Base-by-base conservation (phyloP, 1,140 invertebrate genomes). In the Centruroides sculpturatus region DNA sequence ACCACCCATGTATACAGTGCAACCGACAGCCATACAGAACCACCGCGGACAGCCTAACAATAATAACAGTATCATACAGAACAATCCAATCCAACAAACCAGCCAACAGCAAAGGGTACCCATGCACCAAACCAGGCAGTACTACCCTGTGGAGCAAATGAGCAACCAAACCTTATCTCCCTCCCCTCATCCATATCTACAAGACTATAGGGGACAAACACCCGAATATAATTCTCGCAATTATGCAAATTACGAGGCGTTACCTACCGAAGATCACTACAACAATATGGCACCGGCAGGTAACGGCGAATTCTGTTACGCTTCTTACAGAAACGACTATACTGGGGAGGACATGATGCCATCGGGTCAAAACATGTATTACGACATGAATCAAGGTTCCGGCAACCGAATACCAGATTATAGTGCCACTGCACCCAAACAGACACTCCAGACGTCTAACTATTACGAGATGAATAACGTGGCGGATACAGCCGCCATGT, bases 371-470 rank as follows among this genome's bases (percentile, higher is more conserved):
- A 64, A 56, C 23, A 61, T 64, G 35, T 64, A 64, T 23, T 64
- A 61, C 35, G 63, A 64, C 35, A 10, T 64, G n/a, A 61, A 56
- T 52, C 61, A 62, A 49, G 61, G 63, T 36, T 59, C 51, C 55
- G 49, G 23, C 46, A 64, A 55, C n/a, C 35, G 63, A 56, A 59
- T 64, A 9, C 63, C 63, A 56, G 63, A 64, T 23, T 64, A 64
- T 41, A 64, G 63, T 62, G 63, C 63, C 12, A 64, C 63, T n/a
- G 63, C 63, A 36, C 63, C 63, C 5, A 64, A 64, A 51, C 63
- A 64, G 52, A 64, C 58, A 54, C 60, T 64, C n/a, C 63, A 58
- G 13, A 64, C 59, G 23, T 55, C 58, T 41, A 64, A 57, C 47
- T 46, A 60, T 12, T 64, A 64, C 35, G 63, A 64, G 36, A 56